phyloP scores from a whole-genome alignment of 2,113 vertebrate species.

The Nesogale talazaci region DNA sequence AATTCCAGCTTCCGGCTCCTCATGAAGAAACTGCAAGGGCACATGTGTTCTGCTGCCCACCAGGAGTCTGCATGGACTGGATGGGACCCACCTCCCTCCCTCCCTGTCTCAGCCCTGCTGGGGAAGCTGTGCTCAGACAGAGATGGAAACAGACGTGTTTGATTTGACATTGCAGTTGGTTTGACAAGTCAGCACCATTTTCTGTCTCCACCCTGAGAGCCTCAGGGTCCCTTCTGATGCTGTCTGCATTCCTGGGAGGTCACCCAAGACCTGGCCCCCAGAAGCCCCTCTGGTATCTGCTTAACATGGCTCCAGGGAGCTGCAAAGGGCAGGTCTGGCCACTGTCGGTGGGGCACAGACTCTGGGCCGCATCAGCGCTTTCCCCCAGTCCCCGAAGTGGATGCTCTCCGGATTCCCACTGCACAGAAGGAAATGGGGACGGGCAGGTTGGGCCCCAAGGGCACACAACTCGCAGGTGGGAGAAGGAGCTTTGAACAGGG shows the following conservation, averaged over 20 bases:
- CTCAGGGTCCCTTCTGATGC: neutral
- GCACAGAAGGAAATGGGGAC: neutral
- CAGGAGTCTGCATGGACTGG: neutral
- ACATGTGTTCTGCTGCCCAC: neutral
- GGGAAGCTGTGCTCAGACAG: no score
- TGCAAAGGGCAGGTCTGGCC: accelerated
- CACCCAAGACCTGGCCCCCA: neutral
- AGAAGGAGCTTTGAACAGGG: neutral
- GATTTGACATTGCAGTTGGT: neutral
- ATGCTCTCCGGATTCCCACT: no score
- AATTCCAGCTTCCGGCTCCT: neutral
- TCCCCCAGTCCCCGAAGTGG: neutral
- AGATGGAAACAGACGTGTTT: neutral
- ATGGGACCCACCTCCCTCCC: neutral
- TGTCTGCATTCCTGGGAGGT: neutral
- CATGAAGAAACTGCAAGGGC: neutral
- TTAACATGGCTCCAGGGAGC: accelerated
- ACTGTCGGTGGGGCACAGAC: neutral
- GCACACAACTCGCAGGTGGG: no score
- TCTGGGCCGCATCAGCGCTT: neutral
- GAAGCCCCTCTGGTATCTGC: neutral
- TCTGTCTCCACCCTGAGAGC: neutral
- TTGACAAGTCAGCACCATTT: neutral
- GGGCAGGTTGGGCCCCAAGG: neutral
- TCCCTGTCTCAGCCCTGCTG: neutral